Percentiles rank a stretch among this genome's conserved stretches.
These are phyloP conservation scores for Axea sp. DNA, from an alignment of 2,888 invertebrate species.

Conservation along the genomic window DNA sequence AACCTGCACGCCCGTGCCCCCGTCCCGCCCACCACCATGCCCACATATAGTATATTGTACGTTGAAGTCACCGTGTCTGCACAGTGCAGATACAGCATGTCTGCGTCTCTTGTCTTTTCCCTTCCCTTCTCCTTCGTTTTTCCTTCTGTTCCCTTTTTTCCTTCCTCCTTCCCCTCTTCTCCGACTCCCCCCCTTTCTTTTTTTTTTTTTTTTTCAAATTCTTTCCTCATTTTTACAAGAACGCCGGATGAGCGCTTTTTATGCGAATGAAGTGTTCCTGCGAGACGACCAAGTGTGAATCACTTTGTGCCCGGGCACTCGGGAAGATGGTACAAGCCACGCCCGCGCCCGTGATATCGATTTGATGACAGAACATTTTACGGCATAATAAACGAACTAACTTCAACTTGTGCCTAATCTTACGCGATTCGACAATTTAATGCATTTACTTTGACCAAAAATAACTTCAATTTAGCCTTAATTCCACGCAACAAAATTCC, in stretches of 20 bases:
- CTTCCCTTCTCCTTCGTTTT: too few species aligned
- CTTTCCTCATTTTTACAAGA: constrained; percentile 22
- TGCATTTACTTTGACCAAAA: too few species aligned
- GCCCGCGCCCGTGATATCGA: constrained; percentile 72
- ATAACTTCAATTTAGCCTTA: too few species aligned
- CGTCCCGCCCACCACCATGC: neutral
- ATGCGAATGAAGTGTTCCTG: constrained; percentile 55
- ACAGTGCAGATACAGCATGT: too few species aligned
- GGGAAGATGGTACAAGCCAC: constrained; percentile 71
- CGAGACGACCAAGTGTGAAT: constrained; percentile 59
- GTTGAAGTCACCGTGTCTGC: too few species aligned
- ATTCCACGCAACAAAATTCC: too few species aligned
- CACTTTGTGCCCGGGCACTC: constrained; percentile 68
- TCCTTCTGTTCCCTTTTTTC: neutral
- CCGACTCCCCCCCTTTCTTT: neutral
- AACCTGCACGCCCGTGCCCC: neutral
- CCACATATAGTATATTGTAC: too few species aligned
- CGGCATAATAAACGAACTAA: constrained; percentile 54
- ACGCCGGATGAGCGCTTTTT: constrained; percentile 34
- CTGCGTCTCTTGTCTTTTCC: too few species aligned
- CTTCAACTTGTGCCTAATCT: constrained; percentile 43
- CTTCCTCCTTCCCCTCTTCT: neutral
- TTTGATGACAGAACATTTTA: constrained; percentile 70
- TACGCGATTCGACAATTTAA: too few species aligned
- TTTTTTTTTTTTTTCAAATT: constrained; percentile 2